Evolutionary conservation across 2,888 invertebrate species (phyloP).

Genomic region (Anarsia innoxiella): DNA sequence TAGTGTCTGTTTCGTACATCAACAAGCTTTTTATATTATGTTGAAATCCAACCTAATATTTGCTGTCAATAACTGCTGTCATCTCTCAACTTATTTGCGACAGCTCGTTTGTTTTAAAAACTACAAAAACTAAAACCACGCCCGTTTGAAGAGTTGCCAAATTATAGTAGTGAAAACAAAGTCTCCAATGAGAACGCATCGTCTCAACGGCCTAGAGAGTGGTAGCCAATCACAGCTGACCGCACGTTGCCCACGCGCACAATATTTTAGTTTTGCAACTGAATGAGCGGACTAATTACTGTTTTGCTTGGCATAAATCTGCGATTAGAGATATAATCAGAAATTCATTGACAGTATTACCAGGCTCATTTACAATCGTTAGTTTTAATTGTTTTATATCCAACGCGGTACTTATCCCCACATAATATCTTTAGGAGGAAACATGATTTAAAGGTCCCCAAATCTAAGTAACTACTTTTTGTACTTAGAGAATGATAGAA

Average conservation of each 20-base stretch:
- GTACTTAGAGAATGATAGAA: no score
- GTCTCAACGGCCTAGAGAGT: constrained; percentile 32
- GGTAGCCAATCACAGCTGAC: constrained; percentile 37
- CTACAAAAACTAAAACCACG: constrained; percentile 39
- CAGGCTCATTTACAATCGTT: no score
- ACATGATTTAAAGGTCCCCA: no score
- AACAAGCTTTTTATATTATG: constrained; percentile 3
- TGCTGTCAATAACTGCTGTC: constrained; percentile 11
- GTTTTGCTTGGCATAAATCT: constrained; percentile 50
- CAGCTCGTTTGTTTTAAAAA: constrained; percentile 19
- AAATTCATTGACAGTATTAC: no score
- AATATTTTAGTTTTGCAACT: constrained; percentile 51
- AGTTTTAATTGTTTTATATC: no score
- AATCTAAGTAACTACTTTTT: no score
- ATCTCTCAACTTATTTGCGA: constrained; percentile 8
- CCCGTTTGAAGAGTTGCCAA: constrained; percentile 64
- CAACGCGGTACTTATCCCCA: no score
- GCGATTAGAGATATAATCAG: no score
- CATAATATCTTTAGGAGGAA: no score
- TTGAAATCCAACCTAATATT: constrained; percentile 7
- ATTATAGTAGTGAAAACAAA: constrained; percentile 36
- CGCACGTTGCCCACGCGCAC: constrained; percentile 53
- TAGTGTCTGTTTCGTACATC: no score
- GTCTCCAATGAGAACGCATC: constrained; percentile 37
- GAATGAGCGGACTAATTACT: constrained; percentile 55